Evolutionary conservation across 2,888 invertebrate genomes (phyloP), one percentile per base, ranked within the genome.

Genomic region (Lithophane socia): DNA sequence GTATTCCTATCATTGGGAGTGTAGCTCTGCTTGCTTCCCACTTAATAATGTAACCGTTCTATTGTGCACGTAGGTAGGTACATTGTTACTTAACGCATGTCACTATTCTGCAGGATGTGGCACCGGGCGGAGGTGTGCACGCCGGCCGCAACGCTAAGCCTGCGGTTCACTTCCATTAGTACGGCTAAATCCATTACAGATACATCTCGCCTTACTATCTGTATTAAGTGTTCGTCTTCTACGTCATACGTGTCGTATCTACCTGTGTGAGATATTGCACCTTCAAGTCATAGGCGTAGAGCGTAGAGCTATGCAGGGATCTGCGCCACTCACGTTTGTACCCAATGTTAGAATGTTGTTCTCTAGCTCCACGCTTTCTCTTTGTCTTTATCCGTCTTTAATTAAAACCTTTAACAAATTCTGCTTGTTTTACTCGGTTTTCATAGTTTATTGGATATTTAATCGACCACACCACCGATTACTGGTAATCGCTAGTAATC

Each of bases 121-220:
- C 84, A 79, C 82, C 63, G 74, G 73, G 79, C 75, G 77, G 78
- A 81, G 90, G 82, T 75, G 77, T 80, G 87, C 77, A 82, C 88
- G 82, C 89, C 88, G 92, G 91, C 94, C 94, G 88, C 94, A 95
- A 92, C 93, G 92, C 90, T 92, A 91, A 93, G 92, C 91, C 89
- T 94, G 95, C 92, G 95, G 95, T 94, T 91, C 89, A 87, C 91
- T 93, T 95, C 95, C 95, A 95, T 95, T 95, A 94, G 94, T 90
- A 91, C 87, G 90, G 92, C 90, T 93, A 93, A 94, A 94, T 91
- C 93, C 92, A 94, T 94, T 95, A 95, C 89, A 85, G 91, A 92
- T 91, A 93, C 92, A 91, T 92, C 91, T 92, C 88, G 87, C 81
- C 84, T 81, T 85, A 80, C 87, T 69, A 79, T 75, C 73, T 73